Evolutionary conservation across 2,888 invertebrate genomes (phyloP).

Genomic region (Fragum whitleyi): DNA sequence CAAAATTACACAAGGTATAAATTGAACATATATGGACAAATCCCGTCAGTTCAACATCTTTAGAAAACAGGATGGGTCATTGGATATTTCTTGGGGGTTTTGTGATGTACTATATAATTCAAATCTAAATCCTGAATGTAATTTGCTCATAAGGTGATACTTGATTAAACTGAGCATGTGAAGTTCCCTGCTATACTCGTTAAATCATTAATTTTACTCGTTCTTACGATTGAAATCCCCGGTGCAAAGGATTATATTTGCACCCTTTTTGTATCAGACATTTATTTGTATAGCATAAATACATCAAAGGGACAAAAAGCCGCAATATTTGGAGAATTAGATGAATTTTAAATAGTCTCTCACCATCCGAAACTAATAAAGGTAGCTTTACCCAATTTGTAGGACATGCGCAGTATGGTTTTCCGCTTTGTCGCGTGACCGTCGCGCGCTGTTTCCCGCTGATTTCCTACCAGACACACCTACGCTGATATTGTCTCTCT

Average conservation of each 20-base stretch:
- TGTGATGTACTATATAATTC: too few species aligned
- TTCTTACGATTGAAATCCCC: too few species aligned
- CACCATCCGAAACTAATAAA: conserved; percentile 14
- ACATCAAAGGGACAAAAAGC: conserved; percentile 13
- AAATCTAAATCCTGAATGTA: too few species aligned
- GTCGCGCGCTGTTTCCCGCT: conserved; percentile 14
- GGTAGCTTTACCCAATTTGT: background rate
- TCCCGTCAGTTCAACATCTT: too few species aligned
- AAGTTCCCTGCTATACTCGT: too few species aligned
- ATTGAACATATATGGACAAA: too few species aligned
- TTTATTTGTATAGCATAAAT: conserved; percentile 26
- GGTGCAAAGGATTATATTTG: background rate
- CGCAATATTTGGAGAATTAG: conserved; percentile 22
- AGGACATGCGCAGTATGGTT: conserved; percentile 19
- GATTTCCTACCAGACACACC: background rate
- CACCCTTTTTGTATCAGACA: conserved; percentile 16
- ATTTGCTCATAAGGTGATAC: too few species aligned
- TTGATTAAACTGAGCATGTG: too few species aligned
- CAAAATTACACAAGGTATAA: too few species aligned
- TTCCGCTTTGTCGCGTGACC: conserved; percentile 29
- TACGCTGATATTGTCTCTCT: background rate
- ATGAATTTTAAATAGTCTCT: conserved; percentile 21
- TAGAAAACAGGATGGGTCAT: too few species aligned
- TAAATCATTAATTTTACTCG: too few species aligned
- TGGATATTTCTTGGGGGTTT: too few species aligned